These are phyloP conservation scores for Pentamera pediparva DNA, from an alignment of 53 echinoderm and acorn worm species.

Conservation along the genomic window DNA sequence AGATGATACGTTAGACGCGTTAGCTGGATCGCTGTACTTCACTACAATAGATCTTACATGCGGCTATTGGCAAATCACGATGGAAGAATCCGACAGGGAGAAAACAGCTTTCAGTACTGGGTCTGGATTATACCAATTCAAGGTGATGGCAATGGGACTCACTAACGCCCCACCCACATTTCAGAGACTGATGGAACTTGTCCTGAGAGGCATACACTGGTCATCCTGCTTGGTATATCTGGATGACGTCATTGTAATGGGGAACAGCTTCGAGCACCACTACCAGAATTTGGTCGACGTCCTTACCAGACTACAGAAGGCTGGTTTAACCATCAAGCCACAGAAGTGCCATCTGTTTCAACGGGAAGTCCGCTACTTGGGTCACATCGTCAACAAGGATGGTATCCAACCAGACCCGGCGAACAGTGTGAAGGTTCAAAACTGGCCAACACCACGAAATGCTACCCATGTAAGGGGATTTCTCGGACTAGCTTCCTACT, in stretches of 20 bases:
- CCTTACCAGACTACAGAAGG: neutral
- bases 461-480: neutral
- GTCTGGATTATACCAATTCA: constrained; percentile 55
- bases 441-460: constrained; percentile 7
- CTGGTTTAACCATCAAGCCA: neutral
- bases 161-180: constrained; percentile 66
- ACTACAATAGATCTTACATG: constrained; percentile 59
- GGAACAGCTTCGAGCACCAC: neutral
- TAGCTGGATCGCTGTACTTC: constrained; percentile 57
- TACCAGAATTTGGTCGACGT: neutral
- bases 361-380: neutral
- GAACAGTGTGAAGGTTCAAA: neutral
- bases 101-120: constrained; percentile 59
- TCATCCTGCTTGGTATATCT: neutral
- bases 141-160: constrained; percentile 80
- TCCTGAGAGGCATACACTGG: neutral
- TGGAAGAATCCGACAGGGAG: constrained; percentile 35
- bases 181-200: constrained; percentile 50
- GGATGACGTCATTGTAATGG: neutral
- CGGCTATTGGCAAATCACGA: constrained; percentile 74
- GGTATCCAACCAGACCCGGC: too few species aligned
- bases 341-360: constrained; percentile 7
- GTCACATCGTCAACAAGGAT: too few species aligned
- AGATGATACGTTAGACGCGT: constrained; percentile 71
- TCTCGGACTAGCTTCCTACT: neutral